Conservation (phyloP, 2,113 vertebrate species). For the Colinus virginianus region DNA sequence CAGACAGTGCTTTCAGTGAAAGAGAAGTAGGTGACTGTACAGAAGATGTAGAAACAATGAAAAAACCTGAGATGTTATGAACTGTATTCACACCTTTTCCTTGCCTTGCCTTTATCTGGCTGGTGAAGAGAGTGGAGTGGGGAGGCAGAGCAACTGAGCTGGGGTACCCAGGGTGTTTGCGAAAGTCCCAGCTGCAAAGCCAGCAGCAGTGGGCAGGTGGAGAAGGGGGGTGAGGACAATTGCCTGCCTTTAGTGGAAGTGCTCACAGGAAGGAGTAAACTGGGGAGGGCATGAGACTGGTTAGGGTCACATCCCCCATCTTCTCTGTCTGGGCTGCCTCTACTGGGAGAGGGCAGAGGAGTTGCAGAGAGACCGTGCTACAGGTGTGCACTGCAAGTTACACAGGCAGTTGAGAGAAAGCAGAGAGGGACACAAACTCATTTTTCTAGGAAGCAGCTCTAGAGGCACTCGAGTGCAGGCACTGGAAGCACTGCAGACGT, state of each 20-base stretch:
- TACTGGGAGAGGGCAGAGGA: background rate
- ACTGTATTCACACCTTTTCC: background rate
- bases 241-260: background rate
- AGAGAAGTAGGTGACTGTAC: background rate
- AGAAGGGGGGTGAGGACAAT: background rate
- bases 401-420: background rate
- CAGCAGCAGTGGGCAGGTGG: background rate
- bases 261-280: fast-evolving
- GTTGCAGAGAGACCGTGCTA: background rate
- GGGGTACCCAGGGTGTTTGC: fast-evolving
- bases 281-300: fast-evolving
- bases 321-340: background rate
- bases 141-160: background rate
- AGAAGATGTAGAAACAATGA: background rate
- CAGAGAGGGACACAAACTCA: background rate
- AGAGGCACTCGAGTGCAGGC: slow-evolving; percentile 57
- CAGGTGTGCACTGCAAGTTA: background rate
- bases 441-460: slow-evolving; percentile 6
- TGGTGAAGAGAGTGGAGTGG: background rate
- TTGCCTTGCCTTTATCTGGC: background rate
- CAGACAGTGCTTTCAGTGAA: background rate
- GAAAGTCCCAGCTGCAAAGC: fast-evolving
- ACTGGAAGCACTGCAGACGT: slow-evolving; percentile 6
- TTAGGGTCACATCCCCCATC: background rate
- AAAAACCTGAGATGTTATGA: background rate